Base-by-base conservation (phyloP, 2,888 invertebrate genomes). In the Dicyrtomina minuta region DNA sequence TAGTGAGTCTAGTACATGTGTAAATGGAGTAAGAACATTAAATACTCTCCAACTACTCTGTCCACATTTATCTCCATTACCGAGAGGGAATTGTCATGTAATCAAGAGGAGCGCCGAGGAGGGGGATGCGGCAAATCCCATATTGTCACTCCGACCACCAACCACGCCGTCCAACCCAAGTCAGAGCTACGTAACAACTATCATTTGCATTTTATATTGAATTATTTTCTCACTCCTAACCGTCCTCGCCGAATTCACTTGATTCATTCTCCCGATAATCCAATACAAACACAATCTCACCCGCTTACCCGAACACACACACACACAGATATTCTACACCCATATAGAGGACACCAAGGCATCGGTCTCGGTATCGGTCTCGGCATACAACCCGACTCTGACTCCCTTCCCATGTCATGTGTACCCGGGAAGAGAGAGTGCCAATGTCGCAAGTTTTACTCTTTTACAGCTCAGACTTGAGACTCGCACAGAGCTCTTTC, bases 201-300 rank as follows among this genome's bases (percentile, higher is more conserved):
- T 72, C 74, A 76, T 76, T 74, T 76, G 65, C 76, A 76, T 76
- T 72, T 76, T 76, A 75, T 74, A 76, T 76, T 75, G 75, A 75
- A 74, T 75, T 72, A 72, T 71, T 68, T 71, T 66, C 66, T 60
- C 68, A 65, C 49, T 39, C 53, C 43, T 58, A 67, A 60, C 27
- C 61, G 56, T 46, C 64, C 17, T 51, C 27, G 20, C 64, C 39
- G 39, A 51, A 53, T 64, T 64, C 53, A 55, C 64, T 55, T 43
- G 53, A 55, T 53, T 64, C 55, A 55, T 46, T 61, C 49, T 24
- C 44, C 61, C 51, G 51, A 64, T 64, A 64, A 64, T 64, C 64
- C 64, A 53, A 53, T 64, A 64, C 39, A 64, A 64, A 64, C 51
- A 64, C 62, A 27, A n/a, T 15, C 64, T 26, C 49, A n/a, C 26